Evolutionary conservation across 2,797 vertebrate species (phyloP), one percentile per base, ranked within the genome.

Genomic region (Acomys russatus): DNA sequence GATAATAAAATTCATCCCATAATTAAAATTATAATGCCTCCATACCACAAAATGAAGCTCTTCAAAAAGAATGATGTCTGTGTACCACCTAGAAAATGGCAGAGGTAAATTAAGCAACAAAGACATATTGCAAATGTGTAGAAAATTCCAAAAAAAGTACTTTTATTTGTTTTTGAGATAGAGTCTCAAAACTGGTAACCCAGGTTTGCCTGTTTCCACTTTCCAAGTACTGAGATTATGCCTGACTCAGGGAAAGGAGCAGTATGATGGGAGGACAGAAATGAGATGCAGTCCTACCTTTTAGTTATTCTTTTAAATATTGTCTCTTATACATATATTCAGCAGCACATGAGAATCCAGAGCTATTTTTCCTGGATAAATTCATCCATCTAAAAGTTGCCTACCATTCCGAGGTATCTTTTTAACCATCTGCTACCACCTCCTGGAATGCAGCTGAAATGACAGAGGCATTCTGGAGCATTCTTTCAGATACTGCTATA

Each of bases 401-500:
- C 35, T 94, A 35, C 59, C 14, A 64, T 77, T 93, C 35, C 89
- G 80, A 66, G 51, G 35, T 63, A 84, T 87, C 70, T 66, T 80
- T 83, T 73, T 93, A 74, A 59, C 77, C 44, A 77, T 95, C 76
- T 94, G 54, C 91, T 96, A 89, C 93, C 93, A 92, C 70, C 86
- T 95, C 82, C 77, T 97, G 94, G 92, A 85, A 85, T 90, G 76
- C 25, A 92, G 35, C 56, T 94, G 87, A 95, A 82, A 92, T 92
- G 77, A 90, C 71, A 93, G 59, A 90, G 84, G 35, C 51, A 85
- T 93, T 96, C 49, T 17, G 85, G 66, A 90, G 38, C 61, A 63
- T 79, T 93, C 56, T 95, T 93, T 64, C 30, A 77, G 82, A 54
- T 76, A 88, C 73, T 56, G 9, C 54, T 56, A 56, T 1, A 11